A percentile compares a stretch with the other conserved stretches of the same genome.
Conservation (phyloP, 1,140 invertebrate genomes). For the Charaxes varanes region DNA sequence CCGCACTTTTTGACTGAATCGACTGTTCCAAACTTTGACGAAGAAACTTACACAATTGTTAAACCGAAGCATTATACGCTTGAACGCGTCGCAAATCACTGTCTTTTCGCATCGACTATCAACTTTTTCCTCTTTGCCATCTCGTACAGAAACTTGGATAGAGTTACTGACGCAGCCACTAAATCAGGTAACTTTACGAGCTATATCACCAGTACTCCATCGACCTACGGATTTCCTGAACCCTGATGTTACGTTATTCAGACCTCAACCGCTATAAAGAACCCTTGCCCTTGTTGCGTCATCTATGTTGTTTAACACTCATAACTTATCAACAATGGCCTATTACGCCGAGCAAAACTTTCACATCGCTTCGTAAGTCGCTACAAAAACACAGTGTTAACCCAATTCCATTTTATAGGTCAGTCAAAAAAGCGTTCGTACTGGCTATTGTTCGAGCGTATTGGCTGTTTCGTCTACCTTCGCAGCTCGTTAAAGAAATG, state of each 20-base stretch:
- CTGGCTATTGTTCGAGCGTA: constrained; percentile 27
- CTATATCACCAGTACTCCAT: constrained; percentile 30
- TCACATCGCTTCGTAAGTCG: constrained; percentile 25
- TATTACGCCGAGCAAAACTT: constrained; percentile 30
- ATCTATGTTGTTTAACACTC: constrained; percentile 24
- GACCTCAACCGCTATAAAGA: constrained; percentile 26
- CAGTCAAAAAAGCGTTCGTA: constrained; percentile 23
- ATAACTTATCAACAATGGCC: constrained; percentile 53
- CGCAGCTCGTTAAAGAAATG: constrained; percentile 28
- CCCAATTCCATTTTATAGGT: constrained; percentile 40
- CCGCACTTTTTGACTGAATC: constrained; percentile 9
- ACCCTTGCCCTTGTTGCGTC: constrained; percentile 23
- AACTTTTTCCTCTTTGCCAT: constrained; percentile 24
- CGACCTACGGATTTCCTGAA: constrained; percentile 32
- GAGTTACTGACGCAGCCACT: constrained; percentile 20
- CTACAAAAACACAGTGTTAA: constrained; percentile 43
- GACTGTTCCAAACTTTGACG: constrained; percentile 12
- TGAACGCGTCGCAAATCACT: constrained; percentile 21
- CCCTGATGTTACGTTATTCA: constrained; percentile 29
- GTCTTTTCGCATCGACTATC: constrained; percentile 19
- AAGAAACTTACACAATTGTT: constrained; percentile 17
- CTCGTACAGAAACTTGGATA: constrained; percentile 18
- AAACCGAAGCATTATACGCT: constrained; percentile 11
- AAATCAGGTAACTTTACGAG: constrained; percentile 30
- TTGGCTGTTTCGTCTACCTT: constrained; percentile 25